Conservation (phyloP, 2,888 invertebrate genomes). For the Rhynchonema sp. region DNA sequence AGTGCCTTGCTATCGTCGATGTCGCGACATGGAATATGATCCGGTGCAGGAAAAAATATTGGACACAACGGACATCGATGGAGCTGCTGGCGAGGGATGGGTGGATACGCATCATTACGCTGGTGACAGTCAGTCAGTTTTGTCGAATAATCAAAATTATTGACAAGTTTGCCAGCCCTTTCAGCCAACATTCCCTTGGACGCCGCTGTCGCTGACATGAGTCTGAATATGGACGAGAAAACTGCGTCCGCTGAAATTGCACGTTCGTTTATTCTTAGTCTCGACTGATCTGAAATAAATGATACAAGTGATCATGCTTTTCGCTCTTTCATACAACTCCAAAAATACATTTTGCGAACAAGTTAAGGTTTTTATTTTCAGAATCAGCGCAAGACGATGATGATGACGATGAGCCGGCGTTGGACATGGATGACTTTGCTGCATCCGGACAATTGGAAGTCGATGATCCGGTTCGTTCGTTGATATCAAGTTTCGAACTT, state of each 20-base stretch:
- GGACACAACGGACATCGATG: conserved; percentile 6
- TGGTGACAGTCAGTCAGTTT: too few species aligned
- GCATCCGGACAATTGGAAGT: conserved; percentile 83
- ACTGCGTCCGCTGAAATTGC: neutral
- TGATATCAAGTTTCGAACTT: neutral
- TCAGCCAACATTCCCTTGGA: neutral
- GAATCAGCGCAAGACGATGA: too few species aligned
- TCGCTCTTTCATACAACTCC: too few species aligned
- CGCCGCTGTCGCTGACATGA: neutral
- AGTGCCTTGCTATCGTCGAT: conserved; percentile 84
- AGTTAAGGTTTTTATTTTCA: too few species aligned
- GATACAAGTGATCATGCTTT: too few species aligned
- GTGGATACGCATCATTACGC: conserved; percentile 79
- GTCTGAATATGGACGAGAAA: neutral
- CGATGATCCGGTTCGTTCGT: conserved; percentile 39
- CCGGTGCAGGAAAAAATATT: conserved; percentile 75
- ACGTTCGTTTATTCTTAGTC: too few species aligned
- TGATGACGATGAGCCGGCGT: conserved; percentile 69
- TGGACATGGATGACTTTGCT: conserved; percentile 94
- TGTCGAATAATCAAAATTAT: too few species aligned
- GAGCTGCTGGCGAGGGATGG: conserved; percentile 43
- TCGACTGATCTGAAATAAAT: too few species aligned
- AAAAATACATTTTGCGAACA: too few species aligned
- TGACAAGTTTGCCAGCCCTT: neutral
- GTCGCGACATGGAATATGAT: conserved; percentile 79